Base-by-base conservation (phyloP, 64 coral and sea anemone species). In the Hydrozoanthus tunicans region DNA sequence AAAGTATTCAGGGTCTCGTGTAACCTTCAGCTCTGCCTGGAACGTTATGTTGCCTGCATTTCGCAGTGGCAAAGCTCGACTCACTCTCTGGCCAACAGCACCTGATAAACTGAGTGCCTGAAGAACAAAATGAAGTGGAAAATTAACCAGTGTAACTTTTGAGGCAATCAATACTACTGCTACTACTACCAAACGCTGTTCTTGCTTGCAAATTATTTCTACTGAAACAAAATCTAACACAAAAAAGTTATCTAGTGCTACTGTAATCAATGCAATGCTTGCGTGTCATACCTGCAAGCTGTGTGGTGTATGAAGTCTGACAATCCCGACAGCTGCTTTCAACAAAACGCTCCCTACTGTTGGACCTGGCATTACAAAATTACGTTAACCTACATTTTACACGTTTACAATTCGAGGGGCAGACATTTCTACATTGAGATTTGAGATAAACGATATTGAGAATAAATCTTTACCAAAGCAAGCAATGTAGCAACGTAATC, bases 11-110 rank as follows among this genome's bases (percentile, higher is more conserved):
- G 82, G 55, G 27, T 97, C 95, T 56, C 65, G 81, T 12, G 83
- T 56, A 62, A 97, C 85, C 52, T 90, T 97, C 3, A 97, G 26
- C 14, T 96, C 90, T 12, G 93, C 95, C 86, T 93, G 90, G 25
- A 91, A 79, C 60, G 75, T 82, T 26, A 96, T 96, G 24, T 96
- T 96, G 2, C 95, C 95, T 25, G 92, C 90, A 85, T 96, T 96
- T 17, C 91, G 93, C 11, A 96, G 64, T 26, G 95, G 92, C n/a
- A 94, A 92, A 15, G 90, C 65, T 62, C 92, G 89, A 63, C 90
- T 96, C 60, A 93, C 80, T 54, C 60, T 79, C 85, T 94, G 93
- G 11, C 95, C 95, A 51, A 83, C 92, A 32, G 91, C 79, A 70
- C 92, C 90, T 15, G 90, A 91, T 15, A 96, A 71, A 81, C 76